Evolutionary conservation across 2,113 vertebrate genomes (phyloP).

Genomic region (Bos indicus): DNA sequence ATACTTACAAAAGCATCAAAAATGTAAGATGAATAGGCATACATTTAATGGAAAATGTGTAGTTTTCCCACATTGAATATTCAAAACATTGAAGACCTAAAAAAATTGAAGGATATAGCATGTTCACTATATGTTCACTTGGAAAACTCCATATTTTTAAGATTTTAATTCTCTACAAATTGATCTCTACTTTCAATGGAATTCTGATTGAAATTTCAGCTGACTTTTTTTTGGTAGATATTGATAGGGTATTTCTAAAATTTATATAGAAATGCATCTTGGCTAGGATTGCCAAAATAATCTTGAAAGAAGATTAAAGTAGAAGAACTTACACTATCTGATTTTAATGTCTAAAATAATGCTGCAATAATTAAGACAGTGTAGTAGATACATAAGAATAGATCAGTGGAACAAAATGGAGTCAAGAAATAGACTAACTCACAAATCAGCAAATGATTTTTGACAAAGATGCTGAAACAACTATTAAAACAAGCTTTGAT

Average conservation of each 20-base stretch:
- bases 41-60: not conserved
- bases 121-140: not conserved
- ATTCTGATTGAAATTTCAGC: not conserved
- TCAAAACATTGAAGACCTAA: not conserved
- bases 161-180: not conserved
- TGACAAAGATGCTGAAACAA: not conserved
- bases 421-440: not conserved
- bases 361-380: not conserved
- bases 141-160: slow-evolving; percentile 7
- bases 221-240: not conserved
- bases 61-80: not conserved
- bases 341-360: not conserved
- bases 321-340: not conserved
- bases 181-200: not conserved
- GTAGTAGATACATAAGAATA: not conserved
- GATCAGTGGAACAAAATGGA: not conserved
- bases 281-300: not conserved
- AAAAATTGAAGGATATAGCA: not conserved
- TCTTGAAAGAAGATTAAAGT: not conserved
- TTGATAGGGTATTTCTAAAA: not conserved
- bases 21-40: not conserved
- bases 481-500: not conserved
- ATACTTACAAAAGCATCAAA: not conserved
- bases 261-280: not conserved
- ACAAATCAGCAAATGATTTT: not conserved